Evolutionary conservation across 2,113 vertebrate species (phyloP).

Genomic region (Pithys albifrons): DNA sequence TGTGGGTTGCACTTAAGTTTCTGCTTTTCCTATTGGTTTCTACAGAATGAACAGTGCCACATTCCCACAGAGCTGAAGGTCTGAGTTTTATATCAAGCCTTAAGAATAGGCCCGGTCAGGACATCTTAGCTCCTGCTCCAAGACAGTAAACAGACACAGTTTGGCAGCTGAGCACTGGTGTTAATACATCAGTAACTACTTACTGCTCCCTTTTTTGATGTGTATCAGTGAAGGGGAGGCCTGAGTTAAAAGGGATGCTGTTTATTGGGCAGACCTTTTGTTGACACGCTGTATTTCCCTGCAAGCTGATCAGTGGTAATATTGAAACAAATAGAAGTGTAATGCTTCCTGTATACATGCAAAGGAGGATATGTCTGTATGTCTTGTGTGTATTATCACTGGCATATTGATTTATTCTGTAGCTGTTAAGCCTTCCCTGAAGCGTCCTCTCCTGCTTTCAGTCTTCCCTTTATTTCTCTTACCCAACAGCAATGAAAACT

Average conservation of each 20-base stretch:
- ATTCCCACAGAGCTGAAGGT: neutral
- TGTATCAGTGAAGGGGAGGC: neutral
- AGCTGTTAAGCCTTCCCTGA: neutral
- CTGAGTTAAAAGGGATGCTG: neutral
- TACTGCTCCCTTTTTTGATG: neutral
- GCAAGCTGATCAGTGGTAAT: neutral
- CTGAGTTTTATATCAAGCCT: neutral
- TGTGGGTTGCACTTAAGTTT: neutral
- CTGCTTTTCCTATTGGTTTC: neutral
- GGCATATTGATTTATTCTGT: neutral
- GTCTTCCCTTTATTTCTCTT: neutral
- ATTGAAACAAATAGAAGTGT: neutral
- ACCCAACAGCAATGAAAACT: neutral
- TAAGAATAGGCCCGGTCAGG: neutral
- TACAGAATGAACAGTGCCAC: neutral
- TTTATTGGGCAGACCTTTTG: neutral
- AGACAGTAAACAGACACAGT: no score
- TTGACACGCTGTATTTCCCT: neutral
- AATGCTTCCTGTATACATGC: neutral
- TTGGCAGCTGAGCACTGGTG: neutral
- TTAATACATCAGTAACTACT: neutral
- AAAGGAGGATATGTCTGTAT: neutral
- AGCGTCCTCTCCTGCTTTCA: neutral
- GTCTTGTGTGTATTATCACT: neutral
- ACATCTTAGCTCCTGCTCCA: neutral